These are phyloP conservation scores for Allacma fusca DNA, from an alignment of 2,888 invertebrate species.

Conservation along the genomic window DNA sequence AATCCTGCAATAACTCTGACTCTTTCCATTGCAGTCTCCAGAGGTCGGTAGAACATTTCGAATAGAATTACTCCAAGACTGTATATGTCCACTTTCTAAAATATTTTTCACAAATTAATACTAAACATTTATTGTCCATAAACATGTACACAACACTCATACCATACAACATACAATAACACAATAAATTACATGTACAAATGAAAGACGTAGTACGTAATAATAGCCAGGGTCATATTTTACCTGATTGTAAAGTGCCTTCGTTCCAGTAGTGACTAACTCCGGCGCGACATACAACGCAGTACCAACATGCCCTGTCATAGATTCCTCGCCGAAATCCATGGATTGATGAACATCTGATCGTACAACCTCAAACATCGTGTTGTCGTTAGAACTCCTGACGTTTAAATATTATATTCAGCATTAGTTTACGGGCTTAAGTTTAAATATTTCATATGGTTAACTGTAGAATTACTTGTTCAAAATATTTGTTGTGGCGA, in stretches of 20 bases:
- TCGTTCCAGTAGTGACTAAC: slow-evolving; percentile 75
- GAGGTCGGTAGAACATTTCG: slow-evolving; percentile 90
- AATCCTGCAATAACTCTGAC: slow-evolving; percentile 78
- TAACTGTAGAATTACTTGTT: slow-evolving; percentile 61
- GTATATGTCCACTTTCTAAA: slow-evolving; percentile 85
- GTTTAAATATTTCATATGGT: no score
- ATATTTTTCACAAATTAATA: slow-evolving; percentile 38
- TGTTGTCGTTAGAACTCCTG: slow-evolving; percentile 26
- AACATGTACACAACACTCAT: no score
- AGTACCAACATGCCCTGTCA: slow-evolving; percentile 90
- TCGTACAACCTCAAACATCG: slow-evolving; percentile 2
- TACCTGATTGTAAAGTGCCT: slow-evolving; percentile 77
- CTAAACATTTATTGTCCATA: background rate
- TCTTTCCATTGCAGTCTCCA: slow-evolving; percentile 89
- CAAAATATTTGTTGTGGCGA: slow-evolving; percentile 83
- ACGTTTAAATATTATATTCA: no score
- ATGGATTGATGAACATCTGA: slow-evolving; percentile 56
- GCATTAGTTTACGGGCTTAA: no score
- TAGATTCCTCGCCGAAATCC: slow-evolving; percentile 66
- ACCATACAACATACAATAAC: no score
- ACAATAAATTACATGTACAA: no score
- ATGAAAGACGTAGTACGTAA: no score
- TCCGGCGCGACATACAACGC: slow-evolving; percentile 96
- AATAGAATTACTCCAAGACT: slow-evolving; percentile 91
- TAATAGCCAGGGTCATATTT: no score